Conservation (phyloP, 2,888 invertebrate species). For the Dendrolimus houi region DNA sequence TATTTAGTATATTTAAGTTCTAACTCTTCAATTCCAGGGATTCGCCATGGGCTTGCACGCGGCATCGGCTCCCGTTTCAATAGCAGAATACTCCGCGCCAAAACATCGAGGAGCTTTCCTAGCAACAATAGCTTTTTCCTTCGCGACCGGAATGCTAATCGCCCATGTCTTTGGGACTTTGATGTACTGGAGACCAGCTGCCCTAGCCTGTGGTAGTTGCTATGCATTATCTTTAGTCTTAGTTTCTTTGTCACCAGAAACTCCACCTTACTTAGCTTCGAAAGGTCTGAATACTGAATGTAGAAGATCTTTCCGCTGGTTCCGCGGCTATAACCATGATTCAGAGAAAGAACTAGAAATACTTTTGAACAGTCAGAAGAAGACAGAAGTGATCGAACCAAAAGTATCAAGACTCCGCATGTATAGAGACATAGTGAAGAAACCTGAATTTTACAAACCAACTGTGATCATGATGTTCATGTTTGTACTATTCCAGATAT, state of each 20-base stretch:
- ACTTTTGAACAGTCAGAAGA: constrained; percentile 53
- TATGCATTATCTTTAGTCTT: constrained; percentile 69
- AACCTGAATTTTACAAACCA: constrained; percentile 77
- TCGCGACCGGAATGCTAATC: constrained; percentile 78
- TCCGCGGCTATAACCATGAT: constrained; percentile 66
- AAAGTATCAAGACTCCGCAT: constrained; percentile 41
- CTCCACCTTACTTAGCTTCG: constrained; percentile 80
- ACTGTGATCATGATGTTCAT: constrained; percentile 78
- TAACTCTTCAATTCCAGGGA: constrained; percentile 46
- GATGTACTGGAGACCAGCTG: constrained; percentile 76
- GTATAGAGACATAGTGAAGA: constrained; percentile 35
- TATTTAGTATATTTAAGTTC: too few species aligned
- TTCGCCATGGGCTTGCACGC: constrained; percentile 73
- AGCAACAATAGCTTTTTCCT: constrained; percentile 78
- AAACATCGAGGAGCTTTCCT: constrained; percentile 78
- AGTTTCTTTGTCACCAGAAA: constrained; percentile 77
- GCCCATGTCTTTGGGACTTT: constrained; percentile 80
- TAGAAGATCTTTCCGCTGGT: constrained; percentile 73
- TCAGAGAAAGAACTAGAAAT: constrained; percentile 65
- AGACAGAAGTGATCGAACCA: constrained; percentile 20
- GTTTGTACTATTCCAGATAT: constrained; percentile 81
- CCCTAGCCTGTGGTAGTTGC: constrained; percentile 65
- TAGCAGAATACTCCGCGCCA: constrained; percentile 71
- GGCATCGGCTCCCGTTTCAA: constrained; percentile 59
- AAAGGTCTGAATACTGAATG: constrained; percentile 73